These are phyloP conservation scores for Tapera naevia DNA, from an alignment of 2,797 vertebrate genomes.

Conservation along the genomic window DNA sequence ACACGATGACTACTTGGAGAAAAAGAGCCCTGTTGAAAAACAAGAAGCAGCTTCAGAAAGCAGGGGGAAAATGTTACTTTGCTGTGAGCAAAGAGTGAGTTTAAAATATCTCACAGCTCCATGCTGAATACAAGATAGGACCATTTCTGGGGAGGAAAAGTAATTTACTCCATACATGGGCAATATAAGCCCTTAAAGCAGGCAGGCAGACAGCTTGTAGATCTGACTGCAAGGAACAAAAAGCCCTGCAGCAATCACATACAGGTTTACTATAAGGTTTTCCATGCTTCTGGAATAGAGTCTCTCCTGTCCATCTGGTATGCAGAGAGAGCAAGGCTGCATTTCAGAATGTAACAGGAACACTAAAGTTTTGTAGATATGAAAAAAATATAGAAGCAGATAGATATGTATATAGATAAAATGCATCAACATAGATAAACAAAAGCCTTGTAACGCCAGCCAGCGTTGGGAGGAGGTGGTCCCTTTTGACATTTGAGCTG, in stretches of 20 bases:
- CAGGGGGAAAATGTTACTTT: background rate
- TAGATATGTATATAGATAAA: background rate
- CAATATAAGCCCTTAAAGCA: background rate
- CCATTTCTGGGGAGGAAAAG: background rate
- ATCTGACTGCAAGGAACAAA: background rate
- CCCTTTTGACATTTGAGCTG: background rate
- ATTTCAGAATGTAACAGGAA: background rate
- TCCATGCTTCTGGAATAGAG: background rate
- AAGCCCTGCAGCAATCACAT: background rate
- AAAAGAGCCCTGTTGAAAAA: background rate
- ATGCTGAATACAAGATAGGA: background rate
- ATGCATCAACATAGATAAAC: background rate
- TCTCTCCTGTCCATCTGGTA: background rate
- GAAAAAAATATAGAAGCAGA: background rate
- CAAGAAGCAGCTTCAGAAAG: background rate
- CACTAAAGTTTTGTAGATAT: background rate
- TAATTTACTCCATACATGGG: background rate
- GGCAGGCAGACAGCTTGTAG: background rate
- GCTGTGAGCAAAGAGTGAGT: background rate
- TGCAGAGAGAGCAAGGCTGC: background rate
- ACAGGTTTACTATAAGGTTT: background rate
- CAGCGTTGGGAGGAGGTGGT: background rate
- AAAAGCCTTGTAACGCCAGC: background rate
- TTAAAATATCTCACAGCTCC: background rate
- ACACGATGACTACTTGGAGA: constrained; percentile 21